Percentiles rank a stretch among this genome's conserved stretches.
Conservation (phyloP, 2,888 invertebrate genomes). For the Callimorpha dominula region DNA sequence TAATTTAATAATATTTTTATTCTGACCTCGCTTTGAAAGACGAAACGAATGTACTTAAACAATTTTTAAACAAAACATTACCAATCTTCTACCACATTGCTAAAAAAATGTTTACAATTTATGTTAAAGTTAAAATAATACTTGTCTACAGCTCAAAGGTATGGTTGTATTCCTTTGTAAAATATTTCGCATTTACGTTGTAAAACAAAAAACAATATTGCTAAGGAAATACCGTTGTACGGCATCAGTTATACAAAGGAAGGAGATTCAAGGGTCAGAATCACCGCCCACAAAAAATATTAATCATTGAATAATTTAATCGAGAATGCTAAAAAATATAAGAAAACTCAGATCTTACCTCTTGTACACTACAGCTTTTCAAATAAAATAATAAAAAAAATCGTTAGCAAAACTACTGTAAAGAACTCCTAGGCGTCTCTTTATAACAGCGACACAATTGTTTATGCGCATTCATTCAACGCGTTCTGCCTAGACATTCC, state of each 20-base stretch:
- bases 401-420: background rate
- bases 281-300: background rate
- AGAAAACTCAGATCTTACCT: background rate
- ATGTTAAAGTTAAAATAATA: background rate
- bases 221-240: background rate
- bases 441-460: background rate
- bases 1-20: background rate
- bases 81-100: background rate
- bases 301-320: background rate
- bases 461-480: constrained; percentile 8
- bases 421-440: background rate
- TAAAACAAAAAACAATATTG: background rate
- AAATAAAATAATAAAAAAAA: constrained; percentile 6
- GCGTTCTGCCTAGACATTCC: background rate
- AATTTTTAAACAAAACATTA: background rate
- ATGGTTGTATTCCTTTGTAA: background rate
- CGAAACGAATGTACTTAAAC: background rate
- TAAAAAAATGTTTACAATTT: background rate
- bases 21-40: background rate
- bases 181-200: background rate
- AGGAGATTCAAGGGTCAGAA: background rate
- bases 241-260: constrained; percentile 5
- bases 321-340: background rate
- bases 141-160: background rate
- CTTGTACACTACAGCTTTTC: background rate